Evolutionary conservation across 2,113 vertebrate genomes (phyloP), one percentile per base, ranked within the genome.

Genomic region (Pelvicachromis taeniatus): DNA sequence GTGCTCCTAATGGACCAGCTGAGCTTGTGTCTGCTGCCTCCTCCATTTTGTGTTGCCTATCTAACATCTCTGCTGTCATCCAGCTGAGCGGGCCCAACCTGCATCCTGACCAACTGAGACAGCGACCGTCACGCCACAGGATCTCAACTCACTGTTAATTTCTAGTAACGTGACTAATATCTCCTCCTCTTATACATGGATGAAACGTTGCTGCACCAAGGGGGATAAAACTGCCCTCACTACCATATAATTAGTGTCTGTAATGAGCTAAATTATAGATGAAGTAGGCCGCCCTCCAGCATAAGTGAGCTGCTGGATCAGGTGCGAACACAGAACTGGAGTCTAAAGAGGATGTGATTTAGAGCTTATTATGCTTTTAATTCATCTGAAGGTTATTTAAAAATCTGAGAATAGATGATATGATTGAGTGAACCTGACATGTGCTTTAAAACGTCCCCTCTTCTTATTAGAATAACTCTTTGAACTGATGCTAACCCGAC

Each of bases 21-120:
- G 95, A 95, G 94, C 91, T 94, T 87, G 92, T 92, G 94, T 94
- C 91, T 93, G 93, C 93, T 92, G 93, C 91, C 90, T 92, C 92
- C 94, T 94, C 91, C 93, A 93, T 94, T 94, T 94, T 94, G 91
- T 89, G 87, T 81, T 82, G 21, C 73, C 89, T 19, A 77, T 80
- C 90, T 94, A 87, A 93, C 92, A 90, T 94, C 93, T 94, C 89
- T 90, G 93, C 93, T 83, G 54, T 87, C 87, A 54, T 90, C 92
- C 93, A 93, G 94, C 93, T 95, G 93, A 94, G 93, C 94, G 86
- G 83, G 19, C 16, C 59, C 2, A 50, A 73, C 84, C 78, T 26
- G 38, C 77, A 65, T 80, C 85, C 33, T 58, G 87, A 87, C 81
- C 38, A 48, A 86, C 81, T 33, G 77, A 87, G 85, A 61, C 5